These are phyloP conservation scores for Muricea muricata DNA, from an alignment of 92 coral and sea anemone species.

Conservation along the genomic window DNA sequence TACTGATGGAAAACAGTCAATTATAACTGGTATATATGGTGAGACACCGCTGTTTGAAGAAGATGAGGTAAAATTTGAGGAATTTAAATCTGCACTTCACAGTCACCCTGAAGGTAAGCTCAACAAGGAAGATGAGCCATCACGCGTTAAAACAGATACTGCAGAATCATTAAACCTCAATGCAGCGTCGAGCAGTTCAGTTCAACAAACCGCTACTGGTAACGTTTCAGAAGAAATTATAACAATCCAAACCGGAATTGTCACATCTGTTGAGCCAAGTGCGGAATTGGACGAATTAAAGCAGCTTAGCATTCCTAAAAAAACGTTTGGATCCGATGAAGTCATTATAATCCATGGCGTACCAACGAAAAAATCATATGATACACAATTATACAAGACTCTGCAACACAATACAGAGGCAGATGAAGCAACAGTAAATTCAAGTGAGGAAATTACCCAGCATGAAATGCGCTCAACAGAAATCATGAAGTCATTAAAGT, in stretches of 20 bases:
- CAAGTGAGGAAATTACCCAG: not conserved
- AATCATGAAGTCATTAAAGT: not conserved
- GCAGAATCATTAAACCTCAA: no score
- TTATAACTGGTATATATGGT: not conserved
- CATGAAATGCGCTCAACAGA: conserved; percentile 1
- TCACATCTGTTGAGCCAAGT: not conserved
- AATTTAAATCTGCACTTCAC: no score
- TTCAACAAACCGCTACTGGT: not conserved
- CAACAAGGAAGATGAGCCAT: not conserved
- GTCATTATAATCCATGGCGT: not conserved
- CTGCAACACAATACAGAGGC: not conserved
- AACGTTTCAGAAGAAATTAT: not conserved
- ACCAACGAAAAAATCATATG: not conserved
- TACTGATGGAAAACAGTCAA: not conserved
- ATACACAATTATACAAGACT: not conserved
- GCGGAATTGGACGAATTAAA: not conserved
- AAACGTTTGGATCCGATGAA: conserved; percentile 12
- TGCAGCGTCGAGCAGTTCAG: not conserved
- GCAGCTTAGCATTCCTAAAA: not conserved
- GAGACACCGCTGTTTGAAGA: not conserved
- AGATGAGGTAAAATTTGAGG: not conserved
- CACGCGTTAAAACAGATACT: not conserved
- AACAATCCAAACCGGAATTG: not conserved
- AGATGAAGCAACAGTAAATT: not conserved
- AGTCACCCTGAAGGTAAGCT: not conserved